phyloP scores from a whole-genome alignment of 2,888 invertebrate genomes.

The Melanostoma mellinum region DNA sequence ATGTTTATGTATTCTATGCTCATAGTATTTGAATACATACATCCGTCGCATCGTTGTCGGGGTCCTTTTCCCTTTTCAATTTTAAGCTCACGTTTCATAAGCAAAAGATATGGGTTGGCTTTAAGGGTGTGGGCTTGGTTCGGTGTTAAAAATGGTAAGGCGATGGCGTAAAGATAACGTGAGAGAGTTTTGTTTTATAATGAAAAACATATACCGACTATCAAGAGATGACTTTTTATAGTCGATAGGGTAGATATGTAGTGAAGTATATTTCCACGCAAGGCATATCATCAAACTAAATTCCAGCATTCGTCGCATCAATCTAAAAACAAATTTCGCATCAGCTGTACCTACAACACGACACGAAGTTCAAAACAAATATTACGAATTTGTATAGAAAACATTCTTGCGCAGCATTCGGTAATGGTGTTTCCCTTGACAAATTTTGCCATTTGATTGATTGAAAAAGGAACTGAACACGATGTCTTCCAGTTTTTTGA shows the following conservation, averaged over 20 bases:
- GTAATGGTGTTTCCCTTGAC: constrained; percentile 48
- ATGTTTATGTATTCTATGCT: neutral
- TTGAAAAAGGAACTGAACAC: constrained; percentile 62
- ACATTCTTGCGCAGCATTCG: constrained; percentile 19
- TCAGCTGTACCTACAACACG: constrained; percentile 20
- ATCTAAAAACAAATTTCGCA: constrained; percentile 41
- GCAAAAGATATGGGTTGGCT: constrained; percentile 1
- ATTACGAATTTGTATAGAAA: constrained; percentile 46
- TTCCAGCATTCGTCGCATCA: constrained; percentile 25
- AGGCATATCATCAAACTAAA: constrained; percentile 9
- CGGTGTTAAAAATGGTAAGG: no score
- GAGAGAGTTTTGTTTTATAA: no score
- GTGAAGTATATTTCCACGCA: neutral
- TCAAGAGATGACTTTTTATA: constrained; percentile 8
- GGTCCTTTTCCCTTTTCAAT: constrained; percentile 31
- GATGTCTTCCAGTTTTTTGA: constrained; percentile 40
- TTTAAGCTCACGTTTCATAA: constrained; percentile 16
- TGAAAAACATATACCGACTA: neutral
- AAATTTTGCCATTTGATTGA: constrained; percentile 67
- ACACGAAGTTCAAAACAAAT: constrained; percentile 29
- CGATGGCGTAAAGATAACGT: no score
- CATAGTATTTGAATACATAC: constrained; percentile 2
- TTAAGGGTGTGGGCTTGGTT: neutral
- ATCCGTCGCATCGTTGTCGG: constrained; percentile 18
- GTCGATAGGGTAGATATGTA: neutral